Evolutionary conservation across 2,888 invertebrate species (phyloP).

Genomic region (Ornithoptera alexandrae): DNA sequence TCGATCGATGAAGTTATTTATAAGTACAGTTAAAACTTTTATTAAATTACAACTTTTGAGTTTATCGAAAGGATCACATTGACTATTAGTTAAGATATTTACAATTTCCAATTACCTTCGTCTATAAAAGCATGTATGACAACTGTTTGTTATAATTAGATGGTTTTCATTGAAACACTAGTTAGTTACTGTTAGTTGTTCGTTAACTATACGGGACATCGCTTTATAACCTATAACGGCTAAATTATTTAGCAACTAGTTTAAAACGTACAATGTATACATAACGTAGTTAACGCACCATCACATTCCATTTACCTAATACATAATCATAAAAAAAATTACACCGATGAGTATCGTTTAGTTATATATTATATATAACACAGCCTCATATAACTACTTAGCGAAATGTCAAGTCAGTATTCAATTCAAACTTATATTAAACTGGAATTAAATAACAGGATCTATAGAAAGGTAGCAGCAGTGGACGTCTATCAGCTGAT

Average conservation of each 20-base stretch:
- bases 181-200: neutral
- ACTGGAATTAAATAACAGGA: no score
- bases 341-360: conserved; percentile 9
- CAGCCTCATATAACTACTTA: conserved; percentile 18
- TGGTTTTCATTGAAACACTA: neutral
- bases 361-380: conserved; percentile 12
- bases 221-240: neutral
- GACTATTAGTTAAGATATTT: neutral
- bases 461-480: no score
- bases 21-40: conserved; percentile 7
- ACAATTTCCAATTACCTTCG: neutral
- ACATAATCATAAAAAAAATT: neutral
- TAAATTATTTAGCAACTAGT: conserved; percentile 5
- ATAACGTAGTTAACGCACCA: conserved; percentile 4
- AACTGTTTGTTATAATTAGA: neutral
- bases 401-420: neutral
- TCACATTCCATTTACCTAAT: conserved; percentile 7
- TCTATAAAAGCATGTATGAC: neutral
- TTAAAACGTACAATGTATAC: conserved; percentile 1
- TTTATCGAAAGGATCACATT: neutral
- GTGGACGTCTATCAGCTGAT: no score
- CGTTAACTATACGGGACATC: neutral
- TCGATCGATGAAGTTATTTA: conserved; percentile 1
- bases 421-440: no score
- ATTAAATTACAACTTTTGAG: neutral